Evolutionary conservation across 1,140 invertebrate species (phyloP), one percentile per base, ranked within the genome.

Genomic region (Cotesia chilonis): DNA sequence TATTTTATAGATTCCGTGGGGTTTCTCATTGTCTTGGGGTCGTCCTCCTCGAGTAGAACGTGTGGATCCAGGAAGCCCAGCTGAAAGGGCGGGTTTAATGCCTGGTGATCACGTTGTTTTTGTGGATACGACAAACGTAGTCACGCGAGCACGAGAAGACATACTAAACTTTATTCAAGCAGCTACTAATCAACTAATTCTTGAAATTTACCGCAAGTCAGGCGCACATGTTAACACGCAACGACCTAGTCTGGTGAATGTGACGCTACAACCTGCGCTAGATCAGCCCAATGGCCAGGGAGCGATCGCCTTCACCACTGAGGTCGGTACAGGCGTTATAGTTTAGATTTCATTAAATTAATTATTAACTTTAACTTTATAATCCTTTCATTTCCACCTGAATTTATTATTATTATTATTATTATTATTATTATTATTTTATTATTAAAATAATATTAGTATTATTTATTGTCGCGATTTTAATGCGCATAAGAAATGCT

Each of bases 21-120:
- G 85, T 61, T 97, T 97, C 86, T 95, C 94, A 4, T 92, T 97
- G n/a, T 92, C 95, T 1, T 96, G 95, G 93, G 95, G 94, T 2
- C 92, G 95, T 79, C 96, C 96, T 14, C 95, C 92, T n/a, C 89
- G 94, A 9, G 92, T 97, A 20, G 95, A 96, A 80, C 87, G 95
- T 69, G 94, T 97, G 1, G 95, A 96, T 77, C 89, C 91, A 0
- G 92, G 92, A 5, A 88, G 93, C n/a, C 91, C 94, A 0, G 94
- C 94, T 4, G 94, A 95, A 65, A 88, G 91, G 2, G 92, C 93
- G 2, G 94, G 94, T 1, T 89, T 96, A 3, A 85, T 91, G 71
- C 93, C 94, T 0, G 94, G 94, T 12, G 94, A 96, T 81, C 94
- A 94, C 84, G 91, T 96, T 52, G 94, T 95, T 65, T 95, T 95